Evolutionary conservation across 2,888 invertebrate species (phyloP).

Genomic region (Philereme vetulata): DNA sequence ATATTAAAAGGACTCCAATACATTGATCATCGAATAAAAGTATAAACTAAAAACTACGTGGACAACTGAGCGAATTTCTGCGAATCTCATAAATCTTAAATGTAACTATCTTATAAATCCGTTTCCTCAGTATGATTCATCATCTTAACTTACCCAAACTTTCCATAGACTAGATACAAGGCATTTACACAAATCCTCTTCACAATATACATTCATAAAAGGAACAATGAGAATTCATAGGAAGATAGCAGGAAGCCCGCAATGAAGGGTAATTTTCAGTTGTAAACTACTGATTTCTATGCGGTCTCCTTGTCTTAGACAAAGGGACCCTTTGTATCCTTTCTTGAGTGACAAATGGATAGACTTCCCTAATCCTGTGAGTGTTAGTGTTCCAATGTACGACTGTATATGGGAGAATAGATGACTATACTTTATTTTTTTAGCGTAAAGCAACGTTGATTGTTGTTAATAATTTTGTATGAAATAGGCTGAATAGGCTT

Average conservation of each 20-base stretch:
- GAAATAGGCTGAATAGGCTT: too few relatives aligned
- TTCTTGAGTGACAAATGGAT: constrained; percentile 77
- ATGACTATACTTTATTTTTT: background rate
- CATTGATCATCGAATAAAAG: too few relatives aligned
- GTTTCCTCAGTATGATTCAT: too few relatives aligned
- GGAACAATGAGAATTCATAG: constrained; percentile 36
- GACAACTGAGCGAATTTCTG: too few relatives aligned
- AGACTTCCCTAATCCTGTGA: constrained; percentile 68
- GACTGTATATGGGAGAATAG: constrained; percentile 27
- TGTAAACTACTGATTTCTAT: constrained; percentile 36
- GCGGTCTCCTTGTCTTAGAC: constrained; percentile 54
- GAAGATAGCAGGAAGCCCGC: constrained; percentile 35
- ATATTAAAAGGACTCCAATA: too few relatives aligned
- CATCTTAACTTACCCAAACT: background rate
- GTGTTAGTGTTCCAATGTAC: constrained; percentile 47
- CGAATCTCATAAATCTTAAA: too few relatives aligned
- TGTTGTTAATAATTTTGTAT: too few relatives aligned
- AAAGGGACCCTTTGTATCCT: constrained; percentile 64
- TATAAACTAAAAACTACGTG: too few relatives aligned
- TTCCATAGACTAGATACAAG: constrained; percentile 12
- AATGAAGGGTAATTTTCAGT: constrained; percentile 34
- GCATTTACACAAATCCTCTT: constrained; percentile 17
- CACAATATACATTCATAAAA: constrained; percentile 26
- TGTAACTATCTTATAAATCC: too few relatives aligned
- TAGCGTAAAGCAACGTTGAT: background rate